These are phyloP conservation scores for Salmo trutta DNA, from an alignment of 2,797 vertebrate genomes.

Conservation along the genomic window DNA sequence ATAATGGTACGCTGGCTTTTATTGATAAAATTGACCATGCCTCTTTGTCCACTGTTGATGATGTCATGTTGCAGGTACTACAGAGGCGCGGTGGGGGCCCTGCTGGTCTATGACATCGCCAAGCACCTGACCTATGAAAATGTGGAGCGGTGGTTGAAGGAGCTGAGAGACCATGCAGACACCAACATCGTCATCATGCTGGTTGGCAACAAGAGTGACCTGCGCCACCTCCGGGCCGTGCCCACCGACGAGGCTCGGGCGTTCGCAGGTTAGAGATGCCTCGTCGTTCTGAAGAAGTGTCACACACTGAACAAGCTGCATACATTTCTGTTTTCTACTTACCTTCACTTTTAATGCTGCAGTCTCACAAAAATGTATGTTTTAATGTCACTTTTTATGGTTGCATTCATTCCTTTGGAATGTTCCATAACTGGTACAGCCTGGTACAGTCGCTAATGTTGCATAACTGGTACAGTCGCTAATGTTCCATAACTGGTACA, in stretches of 20 bases:
- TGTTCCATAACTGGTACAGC: neutral
- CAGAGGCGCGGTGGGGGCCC: slow-evolving; percentile 91
- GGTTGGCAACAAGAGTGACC: slow-evolving; percentile 96
- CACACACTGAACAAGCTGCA: neutral
- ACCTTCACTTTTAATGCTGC: neutral
- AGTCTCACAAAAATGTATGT: too few species aligned
- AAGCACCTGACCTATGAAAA: slow-evolving; percentile 98
- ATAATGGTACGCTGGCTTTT: too few species aligned
- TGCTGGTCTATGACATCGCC: slow-evolving; percentile 96
- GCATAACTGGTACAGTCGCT: too few species aligned
- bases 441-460: too few species aligned
- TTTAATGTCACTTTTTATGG: neutral
- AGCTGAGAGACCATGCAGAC: slow-evolving; percentile 94
- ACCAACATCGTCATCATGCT: slow-evolving; percentile 99
- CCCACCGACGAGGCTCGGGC: slow-evolving; percentile 95
- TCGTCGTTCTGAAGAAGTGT: neutral
- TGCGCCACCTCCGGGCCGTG: slow-evolving; percentile 93
- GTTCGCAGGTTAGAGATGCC: slow-evolving; percentile 83
- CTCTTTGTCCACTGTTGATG: neutral
- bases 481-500: too few species aligned
- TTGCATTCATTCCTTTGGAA: neutral
- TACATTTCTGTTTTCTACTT: neutral
- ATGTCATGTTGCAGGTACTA: slow-evolving; percentile 82
- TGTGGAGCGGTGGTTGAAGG: slow-evolving; percentile 96
- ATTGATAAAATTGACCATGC: too few species aligned